These are phyloP conservation scores for Conus canariensis DNA, from an alignment of 2,888 invertebrate genomes.

Conservation along the genomic window DNA sequence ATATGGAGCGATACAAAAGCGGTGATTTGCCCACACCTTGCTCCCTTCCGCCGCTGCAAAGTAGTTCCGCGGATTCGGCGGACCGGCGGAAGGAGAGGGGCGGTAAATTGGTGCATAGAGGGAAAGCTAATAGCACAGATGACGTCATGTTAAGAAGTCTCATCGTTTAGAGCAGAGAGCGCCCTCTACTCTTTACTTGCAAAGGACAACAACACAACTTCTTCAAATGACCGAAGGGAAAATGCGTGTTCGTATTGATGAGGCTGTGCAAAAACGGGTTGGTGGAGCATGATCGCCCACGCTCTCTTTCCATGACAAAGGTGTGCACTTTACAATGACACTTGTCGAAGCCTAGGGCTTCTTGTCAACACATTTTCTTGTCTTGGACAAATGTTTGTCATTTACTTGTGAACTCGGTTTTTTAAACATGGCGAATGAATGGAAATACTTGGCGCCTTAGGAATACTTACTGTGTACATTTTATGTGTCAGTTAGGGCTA, in stretches of 20 bases:
- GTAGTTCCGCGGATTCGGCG: neutral
- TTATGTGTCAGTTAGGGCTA: too few relatives aligned
- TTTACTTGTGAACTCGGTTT: too few relatives aligned
- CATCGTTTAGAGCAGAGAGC: neutral
- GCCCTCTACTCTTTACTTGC: neutral
- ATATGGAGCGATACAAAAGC: constrained; percentile 14
- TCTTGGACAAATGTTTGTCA: too few relatives aligned
- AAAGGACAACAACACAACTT: neutral
- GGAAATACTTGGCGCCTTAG: too few relatives aligned
- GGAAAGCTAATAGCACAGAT: constrained; percentile 24
- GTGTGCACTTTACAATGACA: neutral
- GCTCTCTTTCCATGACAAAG: neutral
- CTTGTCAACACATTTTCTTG: too few relatives aligned
- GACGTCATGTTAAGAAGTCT: constrained; percentile 31
- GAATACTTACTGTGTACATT: too few relatives aligned
- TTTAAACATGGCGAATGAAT: too few relatives aligned
- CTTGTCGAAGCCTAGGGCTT: too few relatives aligned
- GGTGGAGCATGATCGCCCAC: neutral
- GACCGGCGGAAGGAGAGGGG: constrained; percentile 24
- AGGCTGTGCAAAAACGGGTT: neutral
- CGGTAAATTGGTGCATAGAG: neutral
- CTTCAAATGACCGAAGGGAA: neutral
- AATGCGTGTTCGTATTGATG: too few relatives aligned
- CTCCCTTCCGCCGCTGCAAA: constrained; percentile 29
- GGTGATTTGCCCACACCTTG: constrained; percentile 21